Evolutionary conservation across 2,797 vertebrate species (phyloP), one percentile per base, ranked within the genome.

Genomic region (Pelochelys cantorii): DNA sequence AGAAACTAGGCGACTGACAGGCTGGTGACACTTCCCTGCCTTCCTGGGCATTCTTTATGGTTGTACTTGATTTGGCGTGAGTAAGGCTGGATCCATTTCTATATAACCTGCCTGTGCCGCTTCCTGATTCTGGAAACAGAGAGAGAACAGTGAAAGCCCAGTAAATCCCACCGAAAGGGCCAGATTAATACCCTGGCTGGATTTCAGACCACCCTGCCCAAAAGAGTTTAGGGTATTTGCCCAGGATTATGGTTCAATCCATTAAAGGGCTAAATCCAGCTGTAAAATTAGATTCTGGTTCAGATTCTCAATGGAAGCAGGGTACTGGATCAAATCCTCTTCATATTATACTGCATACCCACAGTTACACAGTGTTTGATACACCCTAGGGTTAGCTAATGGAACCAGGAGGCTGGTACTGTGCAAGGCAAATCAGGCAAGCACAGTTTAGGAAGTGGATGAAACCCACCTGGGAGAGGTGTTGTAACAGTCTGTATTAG

Each of bases 211-310:
- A 2, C 2, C 53, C 59, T 11, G 2, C 13, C 7, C 20, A 34
- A 22, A 85, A 77, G 48, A 27, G 5, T 3, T 11, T 14, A 2
- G 5, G 10, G 3, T 52, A 7, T 22, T 56, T 52, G 68, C 7
- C 1, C 1, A 23, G 14, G 8, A 18, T 0, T 86, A 52, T 15
- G 42, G 23, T 42, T 14, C 34, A 55, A 22, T 12, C 23, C 71
- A 15, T 56, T 59, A 17, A 27, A 87, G 75, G 34, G 85, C 11
- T 7, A 56, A 8, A 31, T 80, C 10, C 7, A 84, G 25, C 27
- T 11, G 29, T 14, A 62, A 52, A 77, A 52, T 77, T 14, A 52
- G 74, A 27, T 52, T 27, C 74, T 29, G 37, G 42, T 48, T 48
- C 42, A 77, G n/a, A 34, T 10, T 37, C 42, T 52, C 42, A 77